Base-by-base conservation (phyloP, 2,797 vertebrate genomes). In the Etheostoma nigrum region DNA sequence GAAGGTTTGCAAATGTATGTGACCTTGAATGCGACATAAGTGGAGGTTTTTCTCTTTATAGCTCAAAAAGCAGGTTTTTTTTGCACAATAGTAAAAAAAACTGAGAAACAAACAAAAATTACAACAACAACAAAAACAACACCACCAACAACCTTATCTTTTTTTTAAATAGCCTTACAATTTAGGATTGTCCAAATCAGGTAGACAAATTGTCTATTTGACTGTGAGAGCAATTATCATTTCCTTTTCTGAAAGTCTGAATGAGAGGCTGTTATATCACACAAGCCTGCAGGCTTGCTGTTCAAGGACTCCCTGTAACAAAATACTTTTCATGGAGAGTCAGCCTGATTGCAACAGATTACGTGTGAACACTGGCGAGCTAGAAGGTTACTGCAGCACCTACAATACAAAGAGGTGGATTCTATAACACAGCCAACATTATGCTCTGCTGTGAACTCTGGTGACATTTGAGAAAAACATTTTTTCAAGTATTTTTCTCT, bases 291-390 rank as follows among this genome's bases (percentile, higher is more conserved):
- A 74, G 82, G 63, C 83, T 86, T 69, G 71, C 68, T 44, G 82
- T 85, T 93, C 88, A 93, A 93, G 88, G 87, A 83, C 90, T 74
- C 42, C 5, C 62, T 61, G 61, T 78, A 72, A 82, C 65, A 83
- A 69, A 21, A 67, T 25, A 9, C 47, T 30, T 79, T 89, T 90
- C 79, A 82, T 40, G 48, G 27, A 3, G 27, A 78, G 52, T 77
- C 83, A 62, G 53, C 40, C 78, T 86, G 71, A 77, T 78, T 78
- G 86, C 88, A 84, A 76, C 62, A 82, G 79, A 85, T 75, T 84
- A 81, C 4, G 19, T 82, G 82, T 11, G 40, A 84, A 89, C 49
- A 49, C 13, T 2, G 5, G 51, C 2, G 25, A 45, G 71, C 63
- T 69, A 1, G 72, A 91, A 84, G 88, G 89, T 86, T 79, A 84